Percentiles rank a stretch among this genome's conserved stretches.
Conservation (phyloP, 1,140 invertebrate species). For the Drosophila hydei region DNA sequence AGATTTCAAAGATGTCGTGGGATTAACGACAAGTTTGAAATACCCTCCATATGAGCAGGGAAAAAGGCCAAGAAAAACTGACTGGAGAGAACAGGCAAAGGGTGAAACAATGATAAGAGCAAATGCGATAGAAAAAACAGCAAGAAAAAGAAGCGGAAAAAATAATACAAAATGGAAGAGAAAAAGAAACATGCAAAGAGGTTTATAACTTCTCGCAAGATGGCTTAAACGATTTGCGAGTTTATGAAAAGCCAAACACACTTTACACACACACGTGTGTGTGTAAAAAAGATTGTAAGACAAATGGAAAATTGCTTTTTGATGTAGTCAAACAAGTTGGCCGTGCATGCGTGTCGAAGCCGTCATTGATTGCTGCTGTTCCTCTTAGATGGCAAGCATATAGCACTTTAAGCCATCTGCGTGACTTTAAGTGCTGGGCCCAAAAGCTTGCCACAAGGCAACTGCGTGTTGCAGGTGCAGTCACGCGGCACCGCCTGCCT, state of each 20-base stretch:
- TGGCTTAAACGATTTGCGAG: conserved; percentile 80
- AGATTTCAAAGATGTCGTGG: not conserved
- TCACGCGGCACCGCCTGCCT: conserved; percentile 7
- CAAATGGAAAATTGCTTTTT: conserved; percentile 82
- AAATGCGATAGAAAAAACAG: conserved; percentile 12
- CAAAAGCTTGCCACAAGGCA: conserved; percentile 26
- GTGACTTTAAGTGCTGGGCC: conserved; percentile 48
- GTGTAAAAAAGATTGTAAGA: conserved; percentile 61
- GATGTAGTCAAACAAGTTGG: conserved; percentile 73
- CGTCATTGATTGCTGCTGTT: conserved; percentile 50
- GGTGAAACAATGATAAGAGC: conserved; percentile 21
- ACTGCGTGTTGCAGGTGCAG: conserved; percentile 37
- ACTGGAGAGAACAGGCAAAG: conserved; percentile 12
- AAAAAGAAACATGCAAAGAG: conserved; percentile 67
- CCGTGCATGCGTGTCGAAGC: conserved; percentile 43
- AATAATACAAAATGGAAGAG: conserved; percentile 28
- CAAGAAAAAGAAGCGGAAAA: conserved; percentile 5
- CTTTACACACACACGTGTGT: conserved; percentile 52
- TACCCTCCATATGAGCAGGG: not conserved
- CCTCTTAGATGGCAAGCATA: conserved; percentile 20
- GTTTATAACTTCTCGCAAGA: conserved; percentile 80
- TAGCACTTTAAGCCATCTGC: conserved; percentile 23
- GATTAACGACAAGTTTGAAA: not conserved
- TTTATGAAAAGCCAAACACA: conserved; percentile 81
- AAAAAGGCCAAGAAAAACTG: conserved; percentile 18